These are phyloP conservation scores for Anoplopoma fimbria DNA, from an alignment of 2,113 vertebrate species.

Conservation along the genomic window DNA sequence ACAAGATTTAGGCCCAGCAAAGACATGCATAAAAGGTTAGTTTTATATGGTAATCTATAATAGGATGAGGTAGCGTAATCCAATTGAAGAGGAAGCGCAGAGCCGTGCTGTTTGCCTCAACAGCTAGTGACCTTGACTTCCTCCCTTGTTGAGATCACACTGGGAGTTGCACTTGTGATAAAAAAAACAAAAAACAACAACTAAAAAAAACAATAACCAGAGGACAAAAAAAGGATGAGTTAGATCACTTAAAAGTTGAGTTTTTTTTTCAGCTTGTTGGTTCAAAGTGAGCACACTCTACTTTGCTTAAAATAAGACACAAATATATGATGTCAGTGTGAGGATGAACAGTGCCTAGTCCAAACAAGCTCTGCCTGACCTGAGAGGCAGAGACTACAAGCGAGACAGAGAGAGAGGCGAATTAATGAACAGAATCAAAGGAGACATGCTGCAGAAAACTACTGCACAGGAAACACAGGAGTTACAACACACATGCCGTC, in stretches of 20 bases:
- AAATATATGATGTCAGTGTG: constrained; percentile 6
- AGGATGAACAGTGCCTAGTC: constrained; percentile 1
- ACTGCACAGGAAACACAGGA: constrained; percentile 7
- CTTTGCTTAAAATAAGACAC: constrained; percentile 19
- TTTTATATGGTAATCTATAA: constrained; percentile 31
- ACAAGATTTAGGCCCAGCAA: constrained; percentile 5
- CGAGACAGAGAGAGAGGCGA: background rate
- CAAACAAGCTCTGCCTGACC: constrained; percentile 16
- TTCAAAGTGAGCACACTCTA: constrained; percentile 19
- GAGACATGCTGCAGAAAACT: constrained; percentile 14
- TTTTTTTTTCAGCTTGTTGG: constrained; percentile 9
- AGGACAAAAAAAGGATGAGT: background rate
- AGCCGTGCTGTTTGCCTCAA: constrained; percentile 29
- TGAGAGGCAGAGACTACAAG: constrained; percentile 24
- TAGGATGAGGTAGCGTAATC: constrained; percentile 26
- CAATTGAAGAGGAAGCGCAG: constrained; percentile 3
- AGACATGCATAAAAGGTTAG: constrained; percentile 17
- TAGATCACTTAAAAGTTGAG: constrained; percentile 3
- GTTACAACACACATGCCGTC: background rate
- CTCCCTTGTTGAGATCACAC: constrained; percentile 30
- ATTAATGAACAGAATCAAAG: constrained; percentile 11
- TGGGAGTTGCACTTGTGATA: constrained; percentile 23
- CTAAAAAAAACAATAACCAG: constrained; percentile 15
- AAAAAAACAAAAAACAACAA: background rate
- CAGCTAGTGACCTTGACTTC: constrained; percentile 69